Base-by-base conservation (phyloP, 2,888 invertebrate genomes). In the Dusona sp. region DNA sequence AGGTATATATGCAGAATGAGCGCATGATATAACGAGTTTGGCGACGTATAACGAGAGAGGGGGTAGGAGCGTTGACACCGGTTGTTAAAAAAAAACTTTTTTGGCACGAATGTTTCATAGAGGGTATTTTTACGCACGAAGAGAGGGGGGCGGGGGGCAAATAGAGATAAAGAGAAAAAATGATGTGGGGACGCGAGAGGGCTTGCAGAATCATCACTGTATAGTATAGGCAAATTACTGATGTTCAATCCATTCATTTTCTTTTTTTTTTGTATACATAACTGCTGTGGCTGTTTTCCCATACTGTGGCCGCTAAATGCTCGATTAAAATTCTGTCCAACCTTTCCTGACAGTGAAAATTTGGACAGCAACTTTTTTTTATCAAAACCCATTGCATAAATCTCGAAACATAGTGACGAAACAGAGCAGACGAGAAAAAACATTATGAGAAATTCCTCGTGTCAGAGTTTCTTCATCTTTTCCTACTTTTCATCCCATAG, bases 1-100 rank as follows among this genome's bases (percentile, higher is more conserved):
- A 70, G 29, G n/a, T 51, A 64, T 42, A 84, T 68, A 64, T n/a
- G 77, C 70, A n/a, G 64, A 65, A 83, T 73, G 45, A 36, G 74
- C 78, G 78, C 54, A 68, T 64, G 64, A 81, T 64, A 67, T 79
- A 84, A 86, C 84, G 86, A 81, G 74, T 74, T 78, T 73, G 80
- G 73, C 81, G 80, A 74, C 73, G 45, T 64, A 73, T 74, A 72
- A 36, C n/a, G 64, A 61, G 45, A 29, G 79, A 42, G 51, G 1
- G 16, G 42, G 48, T 25, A 45, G 42, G 48, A 36, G 73, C 77
- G 65, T 68, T 70, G 75, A 79, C 67, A 77, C 38, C 54, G 25
- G 29, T 79, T 64, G 78, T 85, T 82, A 65, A 83, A 82, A 84
- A 72, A 57, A 61, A 78, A 67, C 22, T 68, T 82, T 82, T 80